phyloP scores from a whole-genome alignment of 2,797 vertebrate species.

The Capromys pilorides region DNA sequence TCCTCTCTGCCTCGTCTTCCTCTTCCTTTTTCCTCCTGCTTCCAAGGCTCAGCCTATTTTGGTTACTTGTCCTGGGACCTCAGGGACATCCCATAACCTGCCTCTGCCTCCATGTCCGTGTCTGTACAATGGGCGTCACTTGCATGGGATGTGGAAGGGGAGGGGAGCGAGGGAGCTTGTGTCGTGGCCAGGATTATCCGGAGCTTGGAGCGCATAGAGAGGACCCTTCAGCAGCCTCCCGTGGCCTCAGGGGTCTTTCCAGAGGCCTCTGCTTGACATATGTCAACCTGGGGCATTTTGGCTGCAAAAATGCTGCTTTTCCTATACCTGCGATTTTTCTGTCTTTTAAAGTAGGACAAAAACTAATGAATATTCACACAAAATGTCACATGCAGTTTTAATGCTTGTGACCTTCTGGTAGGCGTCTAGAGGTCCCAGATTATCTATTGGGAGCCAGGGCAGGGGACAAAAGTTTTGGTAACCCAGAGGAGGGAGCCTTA shows the following conservation, averaged over 20 bases:
- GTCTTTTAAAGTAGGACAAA: background rate
- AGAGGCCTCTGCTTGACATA: too few relatives aligned
- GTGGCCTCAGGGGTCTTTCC: fast-evolving
- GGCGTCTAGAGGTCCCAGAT: background rate
- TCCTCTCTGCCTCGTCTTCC: background rate
- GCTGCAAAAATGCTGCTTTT: background rate
- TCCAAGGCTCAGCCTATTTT: background rate
- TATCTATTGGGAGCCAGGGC: background rate
- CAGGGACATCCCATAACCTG: background rate
- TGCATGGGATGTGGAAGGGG: fast-evolving
- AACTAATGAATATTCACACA: background rate
- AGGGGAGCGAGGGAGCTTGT: too few relatives aligned
- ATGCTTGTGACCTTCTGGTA: background rate
- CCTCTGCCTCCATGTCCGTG: background rate
- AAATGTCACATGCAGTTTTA: background rate
- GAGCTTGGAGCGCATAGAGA: background rate
- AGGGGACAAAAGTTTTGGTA: background rate
- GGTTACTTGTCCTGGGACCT: background rate
- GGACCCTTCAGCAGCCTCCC: fast-evolving
- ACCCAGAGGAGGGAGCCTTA: background rate
- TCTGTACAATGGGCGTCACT: background rate
- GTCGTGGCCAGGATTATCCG: too few relatives aligned
- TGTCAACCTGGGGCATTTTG: fast-evolving
- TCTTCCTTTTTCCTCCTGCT: background rate
- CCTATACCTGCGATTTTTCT: background rate